Conservation (phyloP, 2,797 vertebrate genomes). For the Gymnocypris eckloni region DNA sequence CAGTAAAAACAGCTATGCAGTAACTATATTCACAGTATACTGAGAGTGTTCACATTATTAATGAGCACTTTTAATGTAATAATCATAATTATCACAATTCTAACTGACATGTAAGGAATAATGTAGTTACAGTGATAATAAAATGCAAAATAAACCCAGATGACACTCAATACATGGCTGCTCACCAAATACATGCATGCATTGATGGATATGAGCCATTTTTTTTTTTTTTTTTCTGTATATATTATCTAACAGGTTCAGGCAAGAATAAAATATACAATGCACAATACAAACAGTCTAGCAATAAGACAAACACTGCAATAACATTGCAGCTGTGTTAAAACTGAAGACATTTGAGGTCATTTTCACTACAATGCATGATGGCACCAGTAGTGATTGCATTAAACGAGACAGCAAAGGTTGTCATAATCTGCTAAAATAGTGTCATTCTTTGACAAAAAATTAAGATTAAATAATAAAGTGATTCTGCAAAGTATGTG, state of each 20-base stretch:
- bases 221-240: neutral
- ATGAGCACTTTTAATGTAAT: neutral
- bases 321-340: neutral
- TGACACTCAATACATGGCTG: too few relatives aligned
- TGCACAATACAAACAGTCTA: neutral
- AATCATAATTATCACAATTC: neutral
- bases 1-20: neutral
- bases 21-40: neutral
- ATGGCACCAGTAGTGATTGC: neutral
- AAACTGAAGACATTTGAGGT: neutral
- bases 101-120: neutral
- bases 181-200: too few relatives aligned
- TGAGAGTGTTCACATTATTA: neutral
- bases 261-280: neutral
- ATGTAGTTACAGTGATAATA: neutral
- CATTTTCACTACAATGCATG: neutral
- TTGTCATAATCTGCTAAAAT: neutral
- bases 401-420: neutral
- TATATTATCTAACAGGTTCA: neutral
- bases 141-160: neutral
- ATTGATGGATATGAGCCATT: neutral
- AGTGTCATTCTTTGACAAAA: neutral
- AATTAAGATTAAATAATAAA: neutral
- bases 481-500: neutral
- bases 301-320: neutral